Base-by-base conservation (phyloP, 2,888 invertebrate species). In the Epistrophe grossulariae region DNA sequence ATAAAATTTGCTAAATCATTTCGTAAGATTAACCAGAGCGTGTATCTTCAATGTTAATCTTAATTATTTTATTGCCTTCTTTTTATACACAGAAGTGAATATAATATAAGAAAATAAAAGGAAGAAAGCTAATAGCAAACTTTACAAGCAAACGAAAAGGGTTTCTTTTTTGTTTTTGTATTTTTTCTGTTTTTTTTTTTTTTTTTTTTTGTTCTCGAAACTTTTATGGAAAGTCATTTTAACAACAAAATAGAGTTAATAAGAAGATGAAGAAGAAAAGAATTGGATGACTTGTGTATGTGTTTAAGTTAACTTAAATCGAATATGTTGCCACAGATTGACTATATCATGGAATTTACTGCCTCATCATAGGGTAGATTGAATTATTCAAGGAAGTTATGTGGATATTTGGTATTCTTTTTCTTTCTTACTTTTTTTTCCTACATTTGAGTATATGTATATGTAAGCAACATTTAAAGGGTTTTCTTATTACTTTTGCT, bases 341-440 rank as follows among this genome's bases (percentile, higher is more conserved):
- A 78, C 77, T 73, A 70, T 73, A 70, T 40, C 11, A 31, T 43
- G 24, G 10, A 70, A 40, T 15, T 40, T 55, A 70, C 48, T 70
- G 72, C 77, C 73, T 73, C 72, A 78, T 85, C 78, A 85, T 70
- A 82, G 72, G 70, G 73, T 73, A 77, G 55, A 85, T 81, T 81
- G 57, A 77, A 72, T 80, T 78, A 84, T 78, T 59, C 72, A 83
- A 66, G 52, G 68, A 73, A 40, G 72, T 78, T 78, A 45, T 48
- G 35, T 59, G 45, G 19, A 68, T 77, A 76, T 84, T 66, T 52
- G 10, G 10, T 15, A 31, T 55, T n/a, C n/a, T 66, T 66, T 28
- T 40, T n/a, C 43, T 40, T n/a, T n/a, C 0, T 5, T 2, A 52
- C 24, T 35, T 13, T 40, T 8, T 31, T 17, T 31, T 4, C 5